These are phyloP conservation scores for Sycophila sp. DNA, from an alignment of 1,140 invertebrate genomes.

Conservation along the genomic window DNA sequence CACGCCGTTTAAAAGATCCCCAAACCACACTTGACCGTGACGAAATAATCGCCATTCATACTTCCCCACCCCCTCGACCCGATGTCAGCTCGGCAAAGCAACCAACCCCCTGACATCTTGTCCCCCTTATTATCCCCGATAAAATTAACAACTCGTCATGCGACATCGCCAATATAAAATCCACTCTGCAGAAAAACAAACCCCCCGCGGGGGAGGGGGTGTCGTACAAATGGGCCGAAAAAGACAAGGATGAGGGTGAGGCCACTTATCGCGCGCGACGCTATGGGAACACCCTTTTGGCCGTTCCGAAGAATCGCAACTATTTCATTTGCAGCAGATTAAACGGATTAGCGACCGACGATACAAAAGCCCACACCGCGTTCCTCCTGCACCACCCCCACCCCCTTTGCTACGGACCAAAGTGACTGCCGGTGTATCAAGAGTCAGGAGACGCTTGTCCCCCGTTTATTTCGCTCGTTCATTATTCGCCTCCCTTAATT, in stretches of 20 bases:
- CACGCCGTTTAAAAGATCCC: no score
- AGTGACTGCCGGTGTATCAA: conserved; percentile 30
- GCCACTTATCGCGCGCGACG: no score
- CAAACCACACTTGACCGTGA: no score
- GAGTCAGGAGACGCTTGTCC: conserved; percentile 20
- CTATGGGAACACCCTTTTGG: conserved; percentile 16
- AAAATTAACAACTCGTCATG: background rate
- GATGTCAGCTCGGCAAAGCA: no score
- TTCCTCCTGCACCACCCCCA: background rate
- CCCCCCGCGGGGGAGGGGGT: no score
- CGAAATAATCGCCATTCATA: no score
- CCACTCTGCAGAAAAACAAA: background rate
- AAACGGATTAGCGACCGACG: conserved; percentile 55
- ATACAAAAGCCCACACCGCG: conserved; percentile 23
- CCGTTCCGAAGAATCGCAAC: conserved; percentile 50
- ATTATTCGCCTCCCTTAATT: conserved; percentile 37
- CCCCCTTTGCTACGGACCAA: conserved; percentile 18
- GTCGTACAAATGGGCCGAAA: no score
- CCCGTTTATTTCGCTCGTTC: conserved; percentile 26
- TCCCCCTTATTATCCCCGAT: no score
- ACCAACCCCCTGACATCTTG: no score
- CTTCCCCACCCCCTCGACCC: no score
- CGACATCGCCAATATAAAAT: background rate
- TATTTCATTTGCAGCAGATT: conserved; percentile 62
- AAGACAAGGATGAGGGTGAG: background rate